Conservation (phyloP, 2,888 invertebrate genomes). For the Epinotia brunnichana region DNA sequence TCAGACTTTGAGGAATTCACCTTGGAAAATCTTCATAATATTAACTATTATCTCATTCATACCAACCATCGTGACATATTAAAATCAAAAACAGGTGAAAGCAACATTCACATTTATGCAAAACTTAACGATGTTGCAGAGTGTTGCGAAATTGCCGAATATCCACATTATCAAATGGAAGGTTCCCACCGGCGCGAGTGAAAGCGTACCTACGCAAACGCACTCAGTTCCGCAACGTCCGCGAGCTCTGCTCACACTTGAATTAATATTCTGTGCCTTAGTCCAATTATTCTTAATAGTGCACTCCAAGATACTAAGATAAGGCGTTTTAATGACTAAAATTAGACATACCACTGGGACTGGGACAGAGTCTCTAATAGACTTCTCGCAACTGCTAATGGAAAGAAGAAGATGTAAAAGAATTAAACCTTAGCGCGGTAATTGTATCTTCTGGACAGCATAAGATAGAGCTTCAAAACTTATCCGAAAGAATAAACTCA, state of each 20-base stretch:
- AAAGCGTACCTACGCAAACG: conserved; percentile 28
- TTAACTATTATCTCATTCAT: background rate
- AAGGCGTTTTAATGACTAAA: background rate
- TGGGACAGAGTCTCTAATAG: background rate
- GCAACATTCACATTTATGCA: conserved; percentile 37
- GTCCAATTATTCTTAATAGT: conserved; percentile 6
- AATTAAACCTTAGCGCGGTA: background rate
- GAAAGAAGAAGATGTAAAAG: background rate
- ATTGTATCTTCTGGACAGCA: background rate
- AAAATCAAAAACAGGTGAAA: conserved; percentile 25
- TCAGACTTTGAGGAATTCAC: background rate
- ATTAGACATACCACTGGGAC: background rate
- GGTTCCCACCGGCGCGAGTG: conserved; percentile 38
- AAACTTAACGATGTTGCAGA: conserved; percentile 32
- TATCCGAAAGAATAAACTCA: background rate
- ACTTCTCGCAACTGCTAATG: background rate
- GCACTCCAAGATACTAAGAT: background rate
- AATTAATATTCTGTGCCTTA: conserved; percentile 29
- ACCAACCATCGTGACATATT: conserved; percentile 4
- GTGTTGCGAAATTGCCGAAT: conserved; percentile 41
- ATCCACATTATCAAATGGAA: conserved; percentile 34
- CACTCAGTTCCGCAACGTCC: conserved; percentile 37
- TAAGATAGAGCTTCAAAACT: background rate
- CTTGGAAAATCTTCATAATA: background rate
- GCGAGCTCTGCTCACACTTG: conserved; percentile 14